These are phyloP conservation scores for Pediacus dermestoides DNA, from an alignment of 2,888 invertebrate genomes.

Conservation along the genomic window DNA sequence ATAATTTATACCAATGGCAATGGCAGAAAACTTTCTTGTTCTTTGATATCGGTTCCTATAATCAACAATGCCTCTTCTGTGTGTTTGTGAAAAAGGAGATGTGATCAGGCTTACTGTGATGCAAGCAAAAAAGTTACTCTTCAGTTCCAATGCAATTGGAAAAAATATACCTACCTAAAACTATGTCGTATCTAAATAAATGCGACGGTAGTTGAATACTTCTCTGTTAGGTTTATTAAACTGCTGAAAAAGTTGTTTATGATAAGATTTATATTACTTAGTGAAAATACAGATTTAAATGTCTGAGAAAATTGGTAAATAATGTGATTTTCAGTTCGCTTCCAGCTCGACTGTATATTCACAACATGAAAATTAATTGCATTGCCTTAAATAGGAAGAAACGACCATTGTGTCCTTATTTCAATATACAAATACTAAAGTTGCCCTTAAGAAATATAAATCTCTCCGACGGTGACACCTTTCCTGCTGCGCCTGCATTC, in stretches of 20 bases:
- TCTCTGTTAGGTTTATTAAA: slow-evolving; percentile 1
- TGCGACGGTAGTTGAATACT: too few relatives aligned
- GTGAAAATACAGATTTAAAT: slow-evolving; percentile 7
- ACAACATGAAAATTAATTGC: slow-evolving; percentile 14
- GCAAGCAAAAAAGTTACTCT: too few relatives aligned
- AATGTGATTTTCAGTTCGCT: slow-evolving; percentile 3
- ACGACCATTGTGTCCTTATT: slow-evolving; percentile 15
- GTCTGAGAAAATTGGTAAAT: slow-evolving; percentile 8
- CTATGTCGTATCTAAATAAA: too few relatives aligned
- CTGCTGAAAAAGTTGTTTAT: slow-evolving; percentile 1
- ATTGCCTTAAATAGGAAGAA: slow-evolving; percentile 15
- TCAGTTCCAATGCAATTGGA: too few relatives aligned
- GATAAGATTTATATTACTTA: slow-evolving; percentile 4
- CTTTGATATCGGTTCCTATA: too few relatives aligned
- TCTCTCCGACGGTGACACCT: slow-evolving; percentile 25
- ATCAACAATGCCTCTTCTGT: too few relatives aligned
- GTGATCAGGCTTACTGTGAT: too few relatives aligned
- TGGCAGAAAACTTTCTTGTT: too few relatives aligned
- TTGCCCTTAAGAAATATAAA: slow-evolving; percentile 24
- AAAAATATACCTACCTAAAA: too few relatives aligned
- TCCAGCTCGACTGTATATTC: background rate
- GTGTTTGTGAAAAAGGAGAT: too few relatives aligned
- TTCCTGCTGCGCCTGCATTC: slow-evolving; percentile 18
- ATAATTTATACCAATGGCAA: too few relatives aligned
- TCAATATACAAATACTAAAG: slow-evolving; percentile 16